Conservation (phyloP, 2,797 vertebrate genomes). For the Dermochelys coriacea region DNA sequence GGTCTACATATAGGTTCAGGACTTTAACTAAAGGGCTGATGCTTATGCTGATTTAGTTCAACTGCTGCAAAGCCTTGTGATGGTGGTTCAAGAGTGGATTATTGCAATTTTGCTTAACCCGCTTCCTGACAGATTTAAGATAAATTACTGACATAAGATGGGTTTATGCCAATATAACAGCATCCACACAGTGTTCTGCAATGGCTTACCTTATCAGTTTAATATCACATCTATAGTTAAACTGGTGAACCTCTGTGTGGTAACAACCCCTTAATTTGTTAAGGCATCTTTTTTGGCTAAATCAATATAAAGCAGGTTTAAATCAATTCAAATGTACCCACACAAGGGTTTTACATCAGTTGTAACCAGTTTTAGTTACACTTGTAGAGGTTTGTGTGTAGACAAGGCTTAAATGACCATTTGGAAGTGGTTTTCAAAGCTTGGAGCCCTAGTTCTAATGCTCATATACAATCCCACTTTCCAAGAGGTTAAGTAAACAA, state of each 20-base stretch:
- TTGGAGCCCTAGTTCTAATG: background rate
- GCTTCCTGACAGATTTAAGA: background rate
- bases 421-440: background rate
- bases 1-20: rapidly evolving
- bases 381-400: background rate
- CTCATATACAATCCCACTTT: background rate
- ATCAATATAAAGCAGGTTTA: slow-evolving; percentile 27
- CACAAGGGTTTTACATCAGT: slow-evolving; percentile 32
- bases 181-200: background rate
- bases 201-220: background rate
- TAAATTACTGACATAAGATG: background rate
- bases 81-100: background rate
- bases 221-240: background rate
- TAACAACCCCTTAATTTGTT: background rate
- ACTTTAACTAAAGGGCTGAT: background rate
- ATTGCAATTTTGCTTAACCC: background rate
- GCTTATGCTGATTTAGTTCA: background rate
- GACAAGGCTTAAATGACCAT: slow-evolving; percentile 30
- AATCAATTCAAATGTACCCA: slow-evolving; percentile 7
- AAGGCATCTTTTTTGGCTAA: slow-evolving; percentile 23
- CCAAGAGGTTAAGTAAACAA: background rate
- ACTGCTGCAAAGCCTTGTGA: background rate
- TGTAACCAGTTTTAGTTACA: slow-evolving; percentile 29
- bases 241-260: background rate
- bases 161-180: background rate